Evolutionary conservation across 2,888 invertebrate species (phyloP).

Genomic region (Drosophila cracens): DNA sequence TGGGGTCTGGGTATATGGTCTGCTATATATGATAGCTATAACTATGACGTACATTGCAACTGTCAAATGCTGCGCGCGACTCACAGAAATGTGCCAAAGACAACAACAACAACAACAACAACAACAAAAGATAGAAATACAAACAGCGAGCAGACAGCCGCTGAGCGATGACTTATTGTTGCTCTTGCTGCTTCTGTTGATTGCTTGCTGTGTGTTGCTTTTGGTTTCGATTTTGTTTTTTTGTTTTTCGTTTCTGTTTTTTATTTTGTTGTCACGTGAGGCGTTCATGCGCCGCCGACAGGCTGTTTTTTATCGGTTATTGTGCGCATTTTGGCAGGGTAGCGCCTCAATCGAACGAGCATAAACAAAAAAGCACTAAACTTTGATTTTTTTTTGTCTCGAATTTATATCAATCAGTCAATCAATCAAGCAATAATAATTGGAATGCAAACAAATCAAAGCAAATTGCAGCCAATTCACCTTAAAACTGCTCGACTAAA

Average conservation of each 20-base stretch:
- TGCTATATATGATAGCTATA: slow-evolving; percentile 28
- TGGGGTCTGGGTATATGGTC: background rate
- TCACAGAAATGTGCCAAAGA: slow-evolving; percentile 20
- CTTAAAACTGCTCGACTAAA: background rate
- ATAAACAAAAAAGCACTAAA: background rate
- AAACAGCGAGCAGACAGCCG: slow-evolving; percentile 1
- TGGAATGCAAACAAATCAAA: slow-evolving; percentile 10
- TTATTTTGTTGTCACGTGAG: slow-evolving; percentile 30
- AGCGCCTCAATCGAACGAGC: background rate
- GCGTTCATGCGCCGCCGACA: slow-evolving; percentile 16
- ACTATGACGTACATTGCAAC: slow-evolving; percentile 44
- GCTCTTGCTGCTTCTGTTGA: slow-evolving; percentile 15
- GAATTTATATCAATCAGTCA: slow-evolving; percentile 37
- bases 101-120: slow-evolving; percentile 1
- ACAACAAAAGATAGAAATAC: background rate
- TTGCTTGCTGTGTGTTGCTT: slow-evolving; percentile 25
- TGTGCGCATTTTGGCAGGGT: background rate
- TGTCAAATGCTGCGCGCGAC: slow-evolving; percentile 31
- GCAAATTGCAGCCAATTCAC: slow-evolving; percentile 16
- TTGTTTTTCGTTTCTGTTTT: background rate
- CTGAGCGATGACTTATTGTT: slow-evolving; percentile 10
- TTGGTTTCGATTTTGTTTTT: slow-evolving; percentile 6
- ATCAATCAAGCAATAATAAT: slow-evolving; percentile 23
- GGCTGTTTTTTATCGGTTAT: slow-evolving; percentile 9
- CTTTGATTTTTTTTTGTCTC: slow-evolving; percentile 8